Evolutionary conservation across 2,113 vertebrate species (phyloP).

Genomic region (Acinonyx jubatus): DNA sequence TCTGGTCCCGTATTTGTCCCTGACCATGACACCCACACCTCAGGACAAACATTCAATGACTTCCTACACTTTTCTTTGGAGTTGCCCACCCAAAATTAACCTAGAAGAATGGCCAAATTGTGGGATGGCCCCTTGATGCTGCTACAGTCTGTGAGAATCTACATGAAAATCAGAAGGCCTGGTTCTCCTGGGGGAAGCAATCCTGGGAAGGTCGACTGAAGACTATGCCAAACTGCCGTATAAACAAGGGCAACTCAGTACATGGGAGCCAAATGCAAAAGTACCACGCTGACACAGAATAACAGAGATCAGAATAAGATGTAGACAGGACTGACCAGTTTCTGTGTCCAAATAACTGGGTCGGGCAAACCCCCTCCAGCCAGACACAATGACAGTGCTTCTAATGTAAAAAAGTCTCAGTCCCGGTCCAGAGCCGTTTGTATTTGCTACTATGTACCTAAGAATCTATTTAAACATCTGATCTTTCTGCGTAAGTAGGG

Average conservation of each 20-base stretch:
- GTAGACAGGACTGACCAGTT: not conserved
- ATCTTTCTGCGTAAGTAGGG: not conserved
- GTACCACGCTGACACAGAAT: not conserved
- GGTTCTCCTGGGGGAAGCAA: not conserved
- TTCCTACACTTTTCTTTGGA: not conserved
- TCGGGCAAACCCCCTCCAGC: not conserved
- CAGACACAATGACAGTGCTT: not conserved
- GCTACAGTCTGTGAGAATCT: not conserved
- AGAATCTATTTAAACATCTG: not conserved
- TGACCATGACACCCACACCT: not conserved
- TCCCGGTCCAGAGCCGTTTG: not conserved
- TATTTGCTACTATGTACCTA: too few relatives aligned
- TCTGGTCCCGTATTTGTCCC: not conserved
- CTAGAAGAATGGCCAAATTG: not conserved
- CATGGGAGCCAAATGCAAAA: not conserved
- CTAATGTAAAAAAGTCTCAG: not conserved
- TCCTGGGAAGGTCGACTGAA: accelerated
- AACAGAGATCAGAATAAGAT: not conserved
- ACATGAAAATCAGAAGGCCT: not conserved
- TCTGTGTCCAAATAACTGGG: not conserved
- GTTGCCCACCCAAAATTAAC: not conserved
- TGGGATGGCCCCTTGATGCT: accelerated
- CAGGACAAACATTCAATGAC: not conserved
- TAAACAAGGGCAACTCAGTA: not conserved
- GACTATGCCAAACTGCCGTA: accelerated